Base-by-base conservation (phyloP, 1,140 invertebrate genomes). In the Panulirus ornatus region DNA sequence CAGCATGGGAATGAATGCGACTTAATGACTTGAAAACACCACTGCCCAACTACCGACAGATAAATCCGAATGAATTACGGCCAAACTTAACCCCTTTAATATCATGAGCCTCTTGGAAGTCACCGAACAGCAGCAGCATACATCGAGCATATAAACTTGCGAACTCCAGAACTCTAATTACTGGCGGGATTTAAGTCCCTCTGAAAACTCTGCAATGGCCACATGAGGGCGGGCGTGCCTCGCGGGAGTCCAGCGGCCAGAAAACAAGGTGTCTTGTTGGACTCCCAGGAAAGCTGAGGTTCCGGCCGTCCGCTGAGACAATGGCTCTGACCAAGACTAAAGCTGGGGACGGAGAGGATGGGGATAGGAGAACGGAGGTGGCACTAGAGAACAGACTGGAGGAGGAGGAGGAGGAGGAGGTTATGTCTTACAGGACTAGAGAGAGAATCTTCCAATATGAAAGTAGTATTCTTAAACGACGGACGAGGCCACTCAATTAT, bases 31-130 rank as follows among this genome's bases (percentile, higher is more conserved):
- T 79, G 76, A 79, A 36, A 51, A 51, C 58, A 44, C 58, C 54
- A 38, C 58, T 44, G 19, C 36, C 34, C 19, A 71, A 44, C 38
- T 34, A 84, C 82, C 82, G 30, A n/a, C 16, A 42, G 42, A 84
- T 84, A 84, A 84, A 84, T 71, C 40, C 82, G 27, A 85, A 75
- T 85, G 40, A 85, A 51, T 73, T 30, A 85, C 44, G 42, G 42
- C 38, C 83, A 75, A 85, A 85, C 83, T 85, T 85, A 47, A 51
- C 63, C 83, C 34, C 83, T 51, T 47, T 36, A 47, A 85, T 85
- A 71, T 36, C 44, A 51, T 51, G 63, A 51, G 40, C 44, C 83
- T 73, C 51, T 81, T 81, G 42, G 51, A 81, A 81, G 78, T 44
- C 54, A 81, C 27, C 47, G 51, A 81, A 47, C 16, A 22, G 78